phyloP scores from a whole-genome alignment of 2,113 vertebrate species.

The Tragelaphus imberbis region DNA sequence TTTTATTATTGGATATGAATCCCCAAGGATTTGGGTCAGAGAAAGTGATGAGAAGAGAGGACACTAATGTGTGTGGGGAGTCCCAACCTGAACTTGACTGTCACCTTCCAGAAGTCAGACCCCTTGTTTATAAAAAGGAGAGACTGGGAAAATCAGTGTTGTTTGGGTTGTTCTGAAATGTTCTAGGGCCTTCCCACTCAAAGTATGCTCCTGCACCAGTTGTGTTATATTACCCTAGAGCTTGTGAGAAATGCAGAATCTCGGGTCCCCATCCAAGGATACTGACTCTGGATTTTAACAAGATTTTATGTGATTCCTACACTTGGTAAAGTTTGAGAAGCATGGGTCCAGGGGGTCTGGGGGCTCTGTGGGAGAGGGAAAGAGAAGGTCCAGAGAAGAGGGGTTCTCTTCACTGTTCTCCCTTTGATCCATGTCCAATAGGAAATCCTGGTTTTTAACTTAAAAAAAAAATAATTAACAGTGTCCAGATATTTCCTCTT shows the following conservation, averaged over 20 bases:
- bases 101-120: not conserved
- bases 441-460: not conserved
- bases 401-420: not conserved
- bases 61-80: not conserved
- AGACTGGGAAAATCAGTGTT: not conserved
- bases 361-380: not conserved
- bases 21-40: not conserved
- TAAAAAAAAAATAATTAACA: not conserved
- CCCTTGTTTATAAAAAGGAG: not conserved
- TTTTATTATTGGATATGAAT: not conserved
- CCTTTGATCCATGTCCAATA: not conserved
- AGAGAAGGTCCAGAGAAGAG: not conserved
- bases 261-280: not conserved
- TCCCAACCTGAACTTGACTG: not conserved
- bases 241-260: not conserved
- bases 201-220: not conserved
- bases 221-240: not conserved
- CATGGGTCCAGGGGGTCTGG: not conserved
- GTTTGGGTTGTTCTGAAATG: not conserved
- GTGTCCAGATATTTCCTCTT: not conserved
- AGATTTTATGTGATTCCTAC: not conserved
- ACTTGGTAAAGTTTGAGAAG: not conserved
- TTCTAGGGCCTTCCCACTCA: not conserved
- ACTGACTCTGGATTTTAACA: not conserved
- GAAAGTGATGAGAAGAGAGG: not conserved